A percentile compares a stretch with the other conserved stretches of the same genome.
These are phyloP conservation scores for Argyresthia albistria DNA, from an alignment of 2,888 invertebrate genomes.

Conservation along the genomic window DNA sequence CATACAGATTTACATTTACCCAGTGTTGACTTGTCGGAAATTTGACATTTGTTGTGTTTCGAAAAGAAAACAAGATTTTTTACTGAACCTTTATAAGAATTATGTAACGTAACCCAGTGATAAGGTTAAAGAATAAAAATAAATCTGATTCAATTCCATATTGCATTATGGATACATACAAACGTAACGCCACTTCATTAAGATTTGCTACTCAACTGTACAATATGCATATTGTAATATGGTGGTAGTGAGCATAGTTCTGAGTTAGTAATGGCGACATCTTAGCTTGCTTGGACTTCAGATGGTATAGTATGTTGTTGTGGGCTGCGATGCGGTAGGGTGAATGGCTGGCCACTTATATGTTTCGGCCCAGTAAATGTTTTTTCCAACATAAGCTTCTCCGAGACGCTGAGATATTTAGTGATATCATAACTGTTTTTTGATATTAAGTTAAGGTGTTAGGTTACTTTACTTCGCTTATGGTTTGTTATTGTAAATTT, in stretches of 20 bases:
- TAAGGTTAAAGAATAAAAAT: not conserved
- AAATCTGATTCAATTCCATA: not conserved
- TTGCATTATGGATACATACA: no score
- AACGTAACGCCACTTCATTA: not conserved
- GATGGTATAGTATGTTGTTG: not conserved
- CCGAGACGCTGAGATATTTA: conserved; percentile 13
- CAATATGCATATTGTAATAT: conserved; percentile 4
- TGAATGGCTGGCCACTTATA: conserved; percentile 55
- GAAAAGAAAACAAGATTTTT: conserved; percentile 36
- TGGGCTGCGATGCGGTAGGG: not conserved
- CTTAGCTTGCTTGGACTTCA: not conserved
- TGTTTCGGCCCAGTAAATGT: conserved; percentile 69
- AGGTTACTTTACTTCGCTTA: conserved; percentile 49
- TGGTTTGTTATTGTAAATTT: conserved; percentile 63
- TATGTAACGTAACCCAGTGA: not conserved
- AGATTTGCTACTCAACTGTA: not conserved
- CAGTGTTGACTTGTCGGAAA: conserved; percentile 37
- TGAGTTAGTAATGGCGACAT: conserved; percentile 2
- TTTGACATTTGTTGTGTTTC: conserved; percentile 37
- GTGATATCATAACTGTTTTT: conserved; percentile 60
- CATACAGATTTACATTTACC: conserved; percentile 45
- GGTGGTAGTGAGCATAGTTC: conserved; percentile 4
- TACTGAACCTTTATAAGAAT: conserved; percentile 33
- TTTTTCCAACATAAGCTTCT: conserved; percentile 21
- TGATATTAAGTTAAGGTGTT: conserved; percentile 48